phyloP scores from a whole-genome alignment of 2,797 vertebrate species.

The Acipenser transmontanus region DNA sequence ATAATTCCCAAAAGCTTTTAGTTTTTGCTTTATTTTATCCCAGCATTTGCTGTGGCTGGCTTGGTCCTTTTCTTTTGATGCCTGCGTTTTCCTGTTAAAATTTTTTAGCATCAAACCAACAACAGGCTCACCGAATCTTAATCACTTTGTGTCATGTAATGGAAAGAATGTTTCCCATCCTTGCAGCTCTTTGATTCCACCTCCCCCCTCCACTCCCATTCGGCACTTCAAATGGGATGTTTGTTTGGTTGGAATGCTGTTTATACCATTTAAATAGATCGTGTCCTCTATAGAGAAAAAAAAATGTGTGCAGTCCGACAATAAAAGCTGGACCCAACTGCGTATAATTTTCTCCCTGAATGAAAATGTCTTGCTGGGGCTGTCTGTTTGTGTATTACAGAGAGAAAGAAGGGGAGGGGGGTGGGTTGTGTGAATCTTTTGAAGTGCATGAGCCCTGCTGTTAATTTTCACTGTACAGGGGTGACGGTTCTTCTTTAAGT shows the following conservation, averaged over 20 bases:
- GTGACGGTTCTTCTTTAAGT: slow-evolving; percentile 27
- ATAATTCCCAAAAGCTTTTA: no score
- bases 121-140: slow-evolving; percentile 37
- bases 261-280: slow-evolving; percentile 49
- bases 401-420: background rate
- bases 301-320: slow-evolving; percentile 13
- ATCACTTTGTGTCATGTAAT: slow-evolving; percentile 63
- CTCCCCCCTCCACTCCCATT: slow-evolving; percentile 20
- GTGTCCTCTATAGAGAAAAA: slow-evolving; percentile 46
- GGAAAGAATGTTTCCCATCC: slow-evolving; percentile 62
- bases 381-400: background rate
- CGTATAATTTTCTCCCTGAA: slow-evolving; percentile 19
- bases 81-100: background rate
- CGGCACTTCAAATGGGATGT: slow-evolving; percentile 23
- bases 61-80: background rate
- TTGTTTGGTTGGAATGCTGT: slow-evolving; percentile 37
- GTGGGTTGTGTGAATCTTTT: slow-evolving; percentile 14
- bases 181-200: slow-evolving; percentile 35
- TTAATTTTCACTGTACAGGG: slow-evolving; percentile 24
- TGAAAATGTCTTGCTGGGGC: slow-evolving; percentile 12
- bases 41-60: background rate
- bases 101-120: slow-evolving; percentile 11
- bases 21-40: background rate
- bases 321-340: slow-evolving; percentile 17
- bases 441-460: slow-evolving; percentile 11